Conservation (phyloP, 1,140 invertebrate species). For the Phortica variegata region DNA sequence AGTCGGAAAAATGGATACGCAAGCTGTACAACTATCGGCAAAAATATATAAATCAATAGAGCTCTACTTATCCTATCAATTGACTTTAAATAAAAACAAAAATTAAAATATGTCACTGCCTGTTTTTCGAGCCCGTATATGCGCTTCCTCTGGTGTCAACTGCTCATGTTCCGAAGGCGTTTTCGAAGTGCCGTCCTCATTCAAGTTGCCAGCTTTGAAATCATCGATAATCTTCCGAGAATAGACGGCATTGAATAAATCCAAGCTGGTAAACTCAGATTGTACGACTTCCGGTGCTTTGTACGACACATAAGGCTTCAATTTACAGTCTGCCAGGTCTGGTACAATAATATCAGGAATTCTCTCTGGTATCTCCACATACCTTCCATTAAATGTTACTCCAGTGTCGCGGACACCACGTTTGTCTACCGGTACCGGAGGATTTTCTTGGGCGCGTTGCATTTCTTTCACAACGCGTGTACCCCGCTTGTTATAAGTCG, state of each 20-base stretch:
- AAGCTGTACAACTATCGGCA: slow-evolving; percentile 50
- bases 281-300: slow-evolving; percentile 71
- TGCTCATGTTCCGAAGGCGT: slow-evolving; percentile 74
- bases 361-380: slow-evolving; percentile 78
- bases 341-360: slow-evolving; percentile 91
- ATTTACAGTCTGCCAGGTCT: slow-evolving; percentile 73
- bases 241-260: slow-evolving; percentile 84
- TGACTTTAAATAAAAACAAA: slow-evolving; percentile 20
- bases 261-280: slow-evolving; percentile 78
- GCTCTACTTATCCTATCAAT: slow-evolving; percentile 24
- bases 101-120: slow-evolving; percentile 75
- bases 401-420: slow-evolving; percentile 69
- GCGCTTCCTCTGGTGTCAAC: slow-evolving; percentile 72
- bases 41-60: slow-evolving; percentile 39
- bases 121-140: slow-evolving; percentile 67
- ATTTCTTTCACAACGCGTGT: slow-evolving; percentile 65
- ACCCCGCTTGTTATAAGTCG: slow-evolving; percentile 72
- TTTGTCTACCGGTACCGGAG: slow-evolving; percentile 65
- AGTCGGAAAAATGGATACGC: slow-evolving; percentile 48
- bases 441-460: slow-evolving; percentile 62
- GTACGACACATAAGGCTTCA: slow-evolving; percentile 95
- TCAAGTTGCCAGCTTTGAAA: slow-evolving; percentile 71
- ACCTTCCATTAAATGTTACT: slow-evolving; percentile 61
- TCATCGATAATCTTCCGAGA: slow-evolving; percentile 77
- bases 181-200: slow-evolving; percentile 66